Percentiles rank a stretch among this genome's conserved stretches.
phyloP scores from a whole-genome alignment of 2,113 vertebrate species.

The Geococcyx californianus region DNA sequence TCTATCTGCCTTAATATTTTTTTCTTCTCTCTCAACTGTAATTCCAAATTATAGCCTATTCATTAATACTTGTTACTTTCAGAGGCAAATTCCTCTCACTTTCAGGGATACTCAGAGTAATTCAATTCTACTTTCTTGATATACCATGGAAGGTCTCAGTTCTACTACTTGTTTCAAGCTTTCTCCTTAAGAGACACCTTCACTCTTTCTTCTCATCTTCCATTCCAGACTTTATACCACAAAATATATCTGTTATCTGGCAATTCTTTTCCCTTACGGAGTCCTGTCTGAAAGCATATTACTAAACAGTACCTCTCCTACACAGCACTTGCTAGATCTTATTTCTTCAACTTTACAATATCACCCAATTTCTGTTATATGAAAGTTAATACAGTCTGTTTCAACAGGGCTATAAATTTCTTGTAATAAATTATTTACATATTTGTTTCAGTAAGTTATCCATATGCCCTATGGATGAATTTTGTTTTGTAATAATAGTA shows the following conservation, averaged over 20 bases:
- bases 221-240: neutral
- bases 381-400: neutral
- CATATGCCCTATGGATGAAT: neutral
- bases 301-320: neutral
- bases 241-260: neutral
- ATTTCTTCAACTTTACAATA: neutral
- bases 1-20: neutral
- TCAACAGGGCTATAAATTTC: neutral
- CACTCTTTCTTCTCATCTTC: neutral
- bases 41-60: neutral
- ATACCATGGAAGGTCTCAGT: neutral
- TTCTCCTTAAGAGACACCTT: neutral
- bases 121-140: neutral
- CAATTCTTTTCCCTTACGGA: neutral
- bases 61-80: neutral
- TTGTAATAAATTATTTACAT: neutral
- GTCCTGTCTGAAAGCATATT: neutral
- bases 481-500: neutral
- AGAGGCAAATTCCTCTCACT: neutral
- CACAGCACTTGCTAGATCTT: neutral
- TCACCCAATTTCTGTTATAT: neutral
- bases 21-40: neutral
- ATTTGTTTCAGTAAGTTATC: neutral
- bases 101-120: neutral
- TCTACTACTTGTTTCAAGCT: neutral